Evolutionary conservation across 2,113 vertebrate genomes (phyloP).

Genomic region (Nothoprocta perdicaria): DNA sequence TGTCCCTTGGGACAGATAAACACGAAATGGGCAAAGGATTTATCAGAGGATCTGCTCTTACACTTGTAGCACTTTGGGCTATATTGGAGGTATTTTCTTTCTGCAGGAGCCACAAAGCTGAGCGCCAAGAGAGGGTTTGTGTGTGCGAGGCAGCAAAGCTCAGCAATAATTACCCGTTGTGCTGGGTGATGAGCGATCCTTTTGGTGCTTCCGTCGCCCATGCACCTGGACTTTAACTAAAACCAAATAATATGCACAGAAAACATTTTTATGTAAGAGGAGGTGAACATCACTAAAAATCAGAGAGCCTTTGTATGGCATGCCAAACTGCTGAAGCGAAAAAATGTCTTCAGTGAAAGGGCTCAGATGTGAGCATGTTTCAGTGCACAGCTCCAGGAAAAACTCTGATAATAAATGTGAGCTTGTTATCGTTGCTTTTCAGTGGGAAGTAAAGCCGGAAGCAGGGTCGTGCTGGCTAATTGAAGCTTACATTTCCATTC

Average conservation of each 20-base stretch:
- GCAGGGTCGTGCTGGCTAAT: constrained; percentile 76
- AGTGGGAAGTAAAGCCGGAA: constrained; percentile 78
- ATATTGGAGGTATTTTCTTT: constrained; percentile 35
- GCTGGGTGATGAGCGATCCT: constrained; percentile 62
- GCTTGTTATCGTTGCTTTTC: constrained; percentile 81
- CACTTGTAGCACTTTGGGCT: neutral
- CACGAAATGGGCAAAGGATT: constrained; percentile 23
- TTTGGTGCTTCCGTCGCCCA: constrained; percentile 62
- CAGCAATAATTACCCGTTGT: constrained; percentile 69
- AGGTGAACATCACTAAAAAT: constrained; percentile 80
- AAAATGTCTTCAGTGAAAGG: constrained; percentile 76
- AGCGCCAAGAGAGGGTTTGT: constrained; percentile 56
- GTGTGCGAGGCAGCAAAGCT: constrained; percentile 40
- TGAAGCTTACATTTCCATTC: constrained; percentile 75
- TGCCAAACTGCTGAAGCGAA: constrained; percentile 81
- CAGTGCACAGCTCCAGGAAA: constrained; percentile 74
- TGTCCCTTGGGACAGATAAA: constrained; percentile 28
- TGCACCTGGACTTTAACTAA: constrained; percentile 76
- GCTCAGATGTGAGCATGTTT: constrained; percentile 78
- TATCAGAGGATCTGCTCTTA: neutral
- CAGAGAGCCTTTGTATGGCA: constrained; percentile 84
- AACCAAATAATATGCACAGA: constrained; percentile 75
- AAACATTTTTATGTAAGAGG: constrained; percentile 82
- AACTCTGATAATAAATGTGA: constrained; percentile 76
- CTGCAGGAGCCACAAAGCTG: constrained; percentile 35